Conservation (phyloP, 2,797 vertebrate species). For the Enteromius fasciolatus region DNA sequence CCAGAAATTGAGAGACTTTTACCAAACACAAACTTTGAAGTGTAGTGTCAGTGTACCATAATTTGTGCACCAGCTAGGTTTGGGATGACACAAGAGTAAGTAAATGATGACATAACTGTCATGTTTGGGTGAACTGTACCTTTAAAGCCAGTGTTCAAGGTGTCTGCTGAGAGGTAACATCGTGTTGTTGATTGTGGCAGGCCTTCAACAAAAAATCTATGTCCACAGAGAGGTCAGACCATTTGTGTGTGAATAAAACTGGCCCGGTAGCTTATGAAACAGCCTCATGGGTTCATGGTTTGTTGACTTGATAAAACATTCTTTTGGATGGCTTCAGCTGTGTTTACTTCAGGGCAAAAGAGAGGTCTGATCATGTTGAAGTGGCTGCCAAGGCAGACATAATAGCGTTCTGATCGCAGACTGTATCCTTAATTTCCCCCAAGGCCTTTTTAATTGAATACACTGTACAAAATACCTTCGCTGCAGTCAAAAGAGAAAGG, state of each 20-base stretch:
- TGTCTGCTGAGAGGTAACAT: not conserved
- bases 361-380: slow-evolving; percentile 38
- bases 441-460: slow-evolving; percentile 32
- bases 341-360: slow-evolving; percentile 44
- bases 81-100: not conserved
- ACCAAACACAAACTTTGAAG: not conserved
- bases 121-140: not conserved
- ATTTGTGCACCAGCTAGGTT: not conserved
- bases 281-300: slow-evolving; percentile 33
- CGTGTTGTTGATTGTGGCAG: not conserved
- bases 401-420: slow-evolving; percentile 30
- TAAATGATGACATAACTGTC: slow-evolving; percentile 3
- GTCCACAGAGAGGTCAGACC: slow-evolving; percentile 14
- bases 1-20: not conserved
- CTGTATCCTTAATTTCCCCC: slow-evolving; percentile 27
- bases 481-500: not conserved
- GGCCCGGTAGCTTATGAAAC: slow-evolving; percentile 25
- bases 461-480: slow-evolving; percentile 13
- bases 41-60: not conserved
- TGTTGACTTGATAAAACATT: slow-evolving; percentile 34
- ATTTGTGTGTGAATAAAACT: slow-evolving; percentile 14
- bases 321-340: slow-evolving; percentile 25
- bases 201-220: slow-evolving; percentile 9
- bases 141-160: slow-evolving; percentile 10
- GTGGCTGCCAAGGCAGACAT: slow-evolving; percentile 40